Evolutionary conservation across 2,888 invertebrate species (phyloP).

Genomic region (Rapana venosa): DNA sequence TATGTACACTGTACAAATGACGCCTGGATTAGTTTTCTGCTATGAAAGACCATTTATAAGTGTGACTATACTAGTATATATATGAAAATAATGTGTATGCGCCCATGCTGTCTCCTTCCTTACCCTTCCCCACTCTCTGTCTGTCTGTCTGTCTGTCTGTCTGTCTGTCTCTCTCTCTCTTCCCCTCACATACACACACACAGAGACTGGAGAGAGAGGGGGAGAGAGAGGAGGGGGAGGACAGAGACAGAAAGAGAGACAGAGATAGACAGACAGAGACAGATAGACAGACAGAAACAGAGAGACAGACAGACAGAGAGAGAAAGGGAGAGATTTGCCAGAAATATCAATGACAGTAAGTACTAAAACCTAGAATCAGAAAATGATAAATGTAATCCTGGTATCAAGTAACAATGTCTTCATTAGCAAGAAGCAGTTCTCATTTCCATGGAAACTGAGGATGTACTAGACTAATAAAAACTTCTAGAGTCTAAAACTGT

Average conservation of each 20-base stretch:
- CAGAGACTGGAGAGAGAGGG: background rate
- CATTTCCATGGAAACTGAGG: too few relatives aligned
- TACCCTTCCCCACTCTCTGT: background rate
- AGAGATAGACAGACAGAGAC: constrained; percentile 36
- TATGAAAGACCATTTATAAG: background rate
- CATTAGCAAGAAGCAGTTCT: too few relatives aligned
- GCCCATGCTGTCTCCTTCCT: background rate
- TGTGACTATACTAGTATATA: background rate
- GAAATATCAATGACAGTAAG: too few relatives aligned
- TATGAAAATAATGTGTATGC: background rate
- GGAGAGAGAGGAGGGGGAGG: too few relatives aligned
- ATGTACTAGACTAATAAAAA: too few relatives aligned
- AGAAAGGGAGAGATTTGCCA: too few relatives aligned
- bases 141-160: background rate
- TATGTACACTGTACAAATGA: background rate
- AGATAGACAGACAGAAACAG: background rate
- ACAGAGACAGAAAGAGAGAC: constrained; percentile 33
- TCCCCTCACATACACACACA: background rate
- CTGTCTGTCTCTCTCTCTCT: background rate
- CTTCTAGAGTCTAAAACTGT: too few relatives aligned
- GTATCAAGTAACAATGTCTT: too few relatives aligned
- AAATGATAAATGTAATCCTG: too few relatives aligned
- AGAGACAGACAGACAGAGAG: background rate
- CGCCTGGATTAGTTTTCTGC: background rate
- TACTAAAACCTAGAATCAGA: too few relatives aligned